These are phyloP conservation scores for Orussus abietinus DNA, from an alignment of 1,140 invertebrate species.

Conservation along the genomic window DNA sequence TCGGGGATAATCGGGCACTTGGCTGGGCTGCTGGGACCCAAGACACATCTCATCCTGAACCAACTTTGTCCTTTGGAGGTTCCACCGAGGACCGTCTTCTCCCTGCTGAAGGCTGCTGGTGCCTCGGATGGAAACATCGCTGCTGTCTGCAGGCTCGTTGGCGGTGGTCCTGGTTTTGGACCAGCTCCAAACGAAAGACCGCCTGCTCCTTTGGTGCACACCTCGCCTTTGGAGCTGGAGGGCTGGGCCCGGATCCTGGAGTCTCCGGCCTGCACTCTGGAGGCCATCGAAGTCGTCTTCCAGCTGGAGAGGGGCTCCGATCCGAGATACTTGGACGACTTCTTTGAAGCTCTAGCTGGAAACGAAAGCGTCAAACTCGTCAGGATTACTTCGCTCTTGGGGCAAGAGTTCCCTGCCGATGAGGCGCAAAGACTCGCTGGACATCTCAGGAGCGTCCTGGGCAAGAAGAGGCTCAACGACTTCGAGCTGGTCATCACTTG, in stretches of 20 bases:
- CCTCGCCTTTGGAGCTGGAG: constrained; percentile 47
- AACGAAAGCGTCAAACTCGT: constrained; percentile 52
- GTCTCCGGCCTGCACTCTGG: constrained; percentile 46
- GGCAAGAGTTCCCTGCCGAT: constrained; percentile 48
- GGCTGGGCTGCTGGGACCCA: constrained; percentile 52
- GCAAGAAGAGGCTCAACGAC: constrained; percentile 49
- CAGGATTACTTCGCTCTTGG: constrained; percentile 50
- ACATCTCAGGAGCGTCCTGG: constrained; percentile 48
- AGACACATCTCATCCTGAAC: constrained; percentile 50
- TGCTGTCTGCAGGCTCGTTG: constrained; percentile 49
- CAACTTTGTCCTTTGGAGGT: constrained; percentile 53
- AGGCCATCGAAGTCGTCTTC: constrained; percentile 52
- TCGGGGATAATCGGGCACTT: constrained; percentile 48
- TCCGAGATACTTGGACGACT: constrained; percentile 42
- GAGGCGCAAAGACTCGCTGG: constrained; percentile 48
- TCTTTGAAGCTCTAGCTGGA: constrained; percentile 47
- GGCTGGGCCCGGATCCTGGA: constrained; percentile 52
- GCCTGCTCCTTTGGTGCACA: constrained; percentile 45
- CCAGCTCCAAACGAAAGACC: constrained; percentile 37
- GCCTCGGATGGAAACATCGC: constrained; percentile 52
- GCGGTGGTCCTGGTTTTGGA: constrained; percentile 39
- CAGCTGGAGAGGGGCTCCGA: constrained; percentile 50
- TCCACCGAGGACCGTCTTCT: constrained; percentile 50
- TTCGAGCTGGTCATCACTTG: constrained; percentile 56
- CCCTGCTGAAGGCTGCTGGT: constrained; percentile 52